These are phyloP conservation scores for Lutraria rhynchaena DNA, from an alignment of 1,140 invertebrate species.

Conservation along the genomic window DNA sequence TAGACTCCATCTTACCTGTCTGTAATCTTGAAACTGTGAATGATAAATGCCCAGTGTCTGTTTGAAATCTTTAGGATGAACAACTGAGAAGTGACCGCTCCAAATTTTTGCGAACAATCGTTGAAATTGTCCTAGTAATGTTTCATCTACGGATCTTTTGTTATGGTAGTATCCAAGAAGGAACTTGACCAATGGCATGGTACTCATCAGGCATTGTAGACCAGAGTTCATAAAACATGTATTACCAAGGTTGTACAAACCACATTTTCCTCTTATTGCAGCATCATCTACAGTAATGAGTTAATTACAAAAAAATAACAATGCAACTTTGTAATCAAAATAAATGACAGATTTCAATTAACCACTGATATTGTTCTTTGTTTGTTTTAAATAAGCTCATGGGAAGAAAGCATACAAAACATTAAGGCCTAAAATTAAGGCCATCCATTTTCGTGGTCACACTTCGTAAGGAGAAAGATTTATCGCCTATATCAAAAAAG, in stretches of 20 bases:
- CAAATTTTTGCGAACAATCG: constrained; percentile 86
- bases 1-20: constrained; percentile 80
- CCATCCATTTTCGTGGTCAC: too few relatives aligned
- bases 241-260: constrained; percentile 87
- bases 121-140: constrained; percentile 83
- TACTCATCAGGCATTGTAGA: constrained; percentile 85
- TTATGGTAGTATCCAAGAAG: constrained; percentile 81
- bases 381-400: too few relatives aligned
- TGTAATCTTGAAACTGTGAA: constrained; percentile 85
- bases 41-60: constrained; percentile 86
- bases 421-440: too few relatives aligned
- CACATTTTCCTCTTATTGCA: constrained; percentile 85
- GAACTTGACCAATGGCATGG: constrained; percentile 83
- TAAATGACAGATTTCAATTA: too few relatives aligned
- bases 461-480: too few relatives aligned
- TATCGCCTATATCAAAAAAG: too few relatives aligned
- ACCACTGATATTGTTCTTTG: too few relatives aligned
- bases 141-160: constrained; percentile 63
- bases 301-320: too few relatives aligned
- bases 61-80: constrained; percentile 86
- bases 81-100: constrained; percentile 85
- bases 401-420: too few relatives aligned
- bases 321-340: too few relatives aligned
- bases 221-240: constrained; percentile 90
- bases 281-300: constrained; percentile 71